Evolutionary conservation across 2,888 invertebrate species (phyloP), one percentile per base, ranked within the genome.

Genomic region (Mesorhabditis sp.): DNA sequence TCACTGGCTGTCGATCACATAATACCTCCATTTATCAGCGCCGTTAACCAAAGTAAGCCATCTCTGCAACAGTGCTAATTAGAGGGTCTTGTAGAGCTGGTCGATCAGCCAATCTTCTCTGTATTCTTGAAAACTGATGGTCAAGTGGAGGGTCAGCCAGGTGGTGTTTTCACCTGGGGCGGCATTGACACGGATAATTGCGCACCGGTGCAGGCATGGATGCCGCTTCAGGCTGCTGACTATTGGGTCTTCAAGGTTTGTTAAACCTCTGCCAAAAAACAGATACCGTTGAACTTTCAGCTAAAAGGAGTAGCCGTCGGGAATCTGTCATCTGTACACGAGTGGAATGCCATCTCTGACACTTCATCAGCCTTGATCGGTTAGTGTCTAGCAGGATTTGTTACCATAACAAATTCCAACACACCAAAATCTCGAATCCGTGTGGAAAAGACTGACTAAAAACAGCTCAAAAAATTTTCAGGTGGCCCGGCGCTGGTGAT

Each of bases 11-110:
- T 73, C 45, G 65, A 70, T 45, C 43, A 91, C 70, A 94, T 95
- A 65, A 88, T 89, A 62, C 94, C 96, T 0, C 92, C 94, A 66
- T 94, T 97, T 87, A 91, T 95, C 87, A 92, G 91, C 86, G 93
- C 96, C 92, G 90, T 93, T 72, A 88, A 90, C 62, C 94, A 96
- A 87, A 70, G 74, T 15, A 69, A 74, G 44, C 70, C 74, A 13
- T 50, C 58, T 50, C 7, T 50, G 28, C 28, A 28, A 28, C 1
- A 28, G 28, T 28, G 28, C 2, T 28, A 28, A 28, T 28, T 28
- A 28, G 28, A 28, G 58, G 58, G 7, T 50, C 2, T 50, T 15
- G n/a, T 15, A 63, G 63, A 28, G 3, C 66, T 72, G 5, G 68
- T 72, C 15, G 70, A 72, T 45, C 66, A 70, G 42, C 67, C 70